Base-by-base conservation (phyloP, 2,797 vertebrate genomes). In the Sandelia bainsii region DNA sequence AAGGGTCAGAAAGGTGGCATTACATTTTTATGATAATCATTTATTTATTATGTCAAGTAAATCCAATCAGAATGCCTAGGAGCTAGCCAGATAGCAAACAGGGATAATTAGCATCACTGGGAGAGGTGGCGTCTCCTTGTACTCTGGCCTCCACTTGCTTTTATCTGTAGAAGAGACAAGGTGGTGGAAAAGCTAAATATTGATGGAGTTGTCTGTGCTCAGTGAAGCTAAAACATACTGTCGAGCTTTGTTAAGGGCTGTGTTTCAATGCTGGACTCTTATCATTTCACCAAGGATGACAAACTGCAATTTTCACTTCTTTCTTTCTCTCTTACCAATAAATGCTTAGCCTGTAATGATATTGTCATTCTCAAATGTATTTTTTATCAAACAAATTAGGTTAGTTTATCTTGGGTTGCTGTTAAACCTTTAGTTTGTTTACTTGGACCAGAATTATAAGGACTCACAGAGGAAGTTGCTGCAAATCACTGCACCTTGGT, bases 41-140 rank as follows among this genome's bases (percentile, higher is more conserved):
- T 94, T 95, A 95, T 95, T 95, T 92, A 95, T 93, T 90, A 93
- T 92, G 92, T 92, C 89, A 93, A 92, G 91, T 85, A 93, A 93
- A 93, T 89, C 92, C 90, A 94, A 93, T 94, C 93, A 94, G 86
- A 94, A 93, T 89, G 90, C 88, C 90, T 91, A 80, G 79, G 45
- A 90, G 89, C 87, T 87, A 89, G 79, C 79, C 72, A 87, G 88
- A 88, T 91, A 91, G 88, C 88, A 88, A 91, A 92, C 90, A 81
- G 79, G 88, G 87, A 91, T 95, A 95, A 95, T 94, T 95, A 95
- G 92, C 89, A 94, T 93, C 93, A 92, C 79, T 93, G 94, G 94
- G 93, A 94, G 92, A 88, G 89, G 91, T 93, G 92, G 91, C 91
- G 84, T 90, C 89, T 91, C 83, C 86, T 91, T 88, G 79, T 84